phyloP scores from a whole-genome alignment of 2,888 invertebrate genomes.

The Aspidiotus rigidus region DNA sequence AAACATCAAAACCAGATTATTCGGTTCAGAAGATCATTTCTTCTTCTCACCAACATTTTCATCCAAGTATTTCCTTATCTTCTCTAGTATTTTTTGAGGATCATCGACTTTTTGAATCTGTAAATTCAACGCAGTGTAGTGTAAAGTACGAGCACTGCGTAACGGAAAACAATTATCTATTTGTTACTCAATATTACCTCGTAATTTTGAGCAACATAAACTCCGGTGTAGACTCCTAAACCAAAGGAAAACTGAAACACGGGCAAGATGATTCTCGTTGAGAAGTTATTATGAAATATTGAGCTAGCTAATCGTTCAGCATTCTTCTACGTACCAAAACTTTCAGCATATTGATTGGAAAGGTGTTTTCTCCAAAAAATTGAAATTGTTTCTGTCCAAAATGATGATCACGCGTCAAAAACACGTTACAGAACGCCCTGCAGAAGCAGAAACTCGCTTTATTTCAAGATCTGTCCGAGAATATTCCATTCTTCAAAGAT shows the following conservation, averaged over 20 bases:
- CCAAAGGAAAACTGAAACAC: conserved; percentile 57
- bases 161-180: neutral
- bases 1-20: neutral
- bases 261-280: too few relatives aligned
- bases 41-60: conserved; percentile 46
- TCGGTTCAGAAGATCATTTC: conserved; percentile 37
- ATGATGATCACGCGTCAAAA: too few relatives aligned
- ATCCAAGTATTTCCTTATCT: conserved; percentile 60
- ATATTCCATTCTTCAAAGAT: too few relatives aligned
- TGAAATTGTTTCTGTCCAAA: too few relatives aligned
- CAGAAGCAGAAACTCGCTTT: too few relatives aligned
- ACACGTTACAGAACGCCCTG: too few relatives aligned
- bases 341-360: too few relatives aligned
- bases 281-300: too few relatives aligned
- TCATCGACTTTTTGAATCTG: conserved; percentile 81
- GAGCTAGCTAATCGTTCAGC: too few relatives aligned
- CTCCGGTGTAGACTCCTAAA: conserved; percentile 60
- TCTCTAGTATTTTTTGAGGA: conserved; percentile 61
- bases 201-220: conserved; percentile 67
- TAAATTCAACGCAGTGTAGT: conserved; percentile 40
- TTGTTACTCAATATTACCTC: conserved; percentile 48
- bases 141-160: neutral
- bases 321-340: too few relatives aligned
- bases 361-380: too few relatives aligned
- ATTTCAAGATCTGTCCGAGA: too few relatives aligned